Evolutionary conservation across 2,888 invertebrate species (phyloP).

Genomic region (Pristionchus arcanus): DNA sequence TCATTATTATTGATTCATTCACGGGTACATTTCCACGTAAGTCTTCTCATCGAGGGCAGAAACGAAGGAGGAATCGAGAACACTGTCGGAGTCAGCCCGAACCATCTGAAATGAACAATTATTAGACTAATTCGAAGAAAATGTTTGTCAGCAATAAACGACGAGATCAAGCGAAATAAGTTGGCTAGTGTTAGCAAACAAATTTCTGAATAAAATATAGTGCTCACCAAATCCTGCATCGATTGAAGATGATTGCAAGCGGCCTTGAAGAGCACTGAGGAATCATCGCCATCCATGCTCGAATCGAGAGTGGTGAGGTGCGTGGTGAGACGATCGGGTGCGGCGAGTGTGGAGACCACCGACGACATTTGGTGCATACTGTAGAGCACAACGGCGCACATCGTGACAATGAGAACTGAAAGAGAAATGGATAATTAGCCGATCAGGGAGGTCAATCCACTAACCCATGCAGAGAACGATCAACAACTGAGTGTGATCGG

Average conservation of each 20-base stretch:
- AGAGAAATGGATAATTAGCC: neutral
- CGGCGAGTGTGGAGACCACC: neutral
- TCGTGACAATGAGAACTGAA: neutral
- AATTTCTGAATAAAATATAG: neutral
- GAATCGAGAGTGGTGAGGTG: neutral
- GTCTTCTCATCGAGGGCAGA: neutral
- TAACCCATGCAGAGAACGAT: neutral
- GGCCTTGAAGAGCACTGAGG: neutral
- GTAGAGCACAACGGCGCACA: neutral
- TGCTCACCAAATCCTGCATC: neutral
- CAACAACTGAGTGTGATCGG: neutral
- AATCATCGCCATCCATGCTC: neutral
- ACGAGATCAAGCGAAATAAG: too few relatives aligned
- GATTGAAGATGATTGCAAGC: neutral
- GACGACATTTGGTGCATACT: neutral
- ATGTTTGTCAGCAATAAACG: too few relatives aligned
- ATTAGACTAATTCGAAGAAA: neutral
- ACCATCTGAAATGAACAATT: neutral
- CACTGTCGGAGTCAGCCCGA: neutral
- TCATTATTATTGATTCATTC: neutral
- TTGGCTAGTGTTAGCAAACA: too few relatives aligned
- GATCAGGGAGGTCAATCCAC: neutral
- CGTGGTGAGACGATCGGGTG: constrained; percentile 30
- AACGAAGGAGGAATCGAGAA: neutral
- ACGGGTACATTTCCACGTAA: neutral